A percentile compares a stretch with the other conserved stretches of the same genome.
These are phyloP conservation scores for Caradrina clavipalpis DNA, from an alignment of 2,888 invertebrate genomes.

Conservation along the genomic window DNA sequence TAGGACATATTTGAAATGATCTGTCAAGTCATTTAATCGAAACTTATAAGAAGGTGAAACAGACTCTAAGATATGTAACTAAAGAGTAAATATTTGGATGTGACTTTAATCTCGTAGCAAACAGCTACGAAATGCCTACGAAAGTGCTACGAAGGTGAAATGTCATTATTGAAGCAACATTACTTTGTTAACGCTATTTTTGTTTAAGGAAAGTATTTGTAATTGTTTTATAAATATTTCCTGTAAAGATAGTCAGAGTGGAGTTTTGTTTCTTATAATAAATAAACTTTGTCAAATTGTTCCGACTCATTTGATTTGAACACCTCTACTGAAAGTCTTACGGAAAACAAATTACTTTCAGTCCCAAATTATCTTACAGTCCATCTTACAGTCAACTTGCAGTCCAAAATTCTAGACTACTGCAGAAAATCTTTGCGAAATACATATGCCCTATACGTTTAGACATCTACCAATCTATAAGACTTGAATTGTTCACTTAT, in stretches of 20 bases:
- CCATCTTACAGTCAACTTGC: too few relatives aligned
- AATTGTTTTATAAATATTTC: too few relatives aligned
- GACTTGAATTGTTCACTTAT: too few relatives aligned
- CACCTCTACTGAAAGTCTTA: background rate
- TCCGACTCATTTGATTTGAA: background rate
- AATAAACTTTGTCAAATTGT: too few relatives aligned
- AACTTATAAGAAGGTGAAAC: background rate
- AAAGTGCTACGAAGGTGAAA: slow-evolving; percentile 44
- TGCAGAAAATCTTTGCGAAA: too few relatives aligned
- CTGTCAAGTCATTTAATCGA: background rate
- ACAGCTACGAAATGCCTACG: slow-evolving; percentile 59
- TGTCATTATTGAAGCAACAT: background rate
- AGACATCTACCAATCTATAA: too few relatives aligned
- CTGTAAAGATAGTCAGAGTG: background rate
- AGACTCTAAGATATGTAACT: background rate
- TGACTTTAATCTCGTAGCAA: slow-evolving; percentile 22
- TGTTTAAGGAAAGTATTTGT: too few relatives aligned
- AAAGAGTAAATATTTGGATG: background rate
- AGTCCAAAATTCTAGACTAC: too few relatives aligned
- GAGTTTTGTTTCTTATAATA: too few relatives aligned
- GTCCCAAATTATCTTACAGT: too few relatives aligned
- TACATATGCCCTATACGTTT: too few relatives aligned
- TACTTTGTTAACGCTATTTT: background rate
- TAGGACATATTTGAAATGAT: background rate
- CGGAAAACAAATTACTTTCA: too few relatives aligned